Evolutionary conservation across 2,113 vertebrate species (phyloP).

Genomic region (Poecilia latipinna): DNA sequence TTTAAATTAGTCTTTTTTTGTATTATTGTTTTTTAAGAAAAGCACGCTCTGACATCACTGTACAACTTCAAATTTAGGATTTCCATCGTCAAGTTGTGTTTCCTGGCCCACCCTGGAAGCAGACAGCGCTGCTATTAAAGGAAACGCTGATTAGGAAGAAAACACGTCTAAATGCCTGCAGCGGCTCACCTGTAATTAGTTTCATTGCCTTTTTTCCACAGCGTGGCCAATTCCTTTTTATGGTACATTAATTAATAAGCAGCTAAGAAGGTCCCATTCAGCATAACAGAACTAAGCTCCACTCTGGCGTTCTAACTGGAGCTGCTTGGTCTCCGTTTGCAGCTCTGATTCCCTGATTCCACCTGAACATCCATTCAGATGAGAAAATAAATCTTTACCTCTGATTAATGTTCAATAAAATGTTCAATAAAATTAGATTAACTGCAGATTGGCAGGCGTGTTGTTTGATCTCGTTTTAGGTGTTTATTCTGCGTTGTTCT

Average conservation of each 20-base stretch:
- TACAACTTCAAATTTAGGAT: not conserved
- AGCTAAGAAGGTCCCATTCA: conserved; percentile 1
- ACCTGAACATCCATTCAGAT: not conserved
- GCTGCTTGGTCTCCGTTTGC: not conserved
- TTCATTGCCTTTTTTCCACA: conserved; percentile 39
- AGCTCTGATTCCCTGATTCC: not conserved
- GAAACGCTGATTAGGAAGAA: conserved; percentile 43
- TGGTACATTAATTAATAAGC: conserved; percentile 42
- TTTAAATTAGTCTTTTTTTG: too few relatives aligned
- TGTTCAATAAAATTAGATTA: not conserved
- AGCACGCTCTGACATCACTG: not conserved
- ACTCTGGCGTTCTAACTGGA: conserved; percentile 25
- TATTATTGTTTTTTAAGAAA: not conserved
- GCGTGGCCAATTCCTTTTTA: conserved; percentile 33
- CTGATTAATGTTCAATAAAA: too few relatives aligned
- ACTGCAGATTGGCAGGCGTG: not conserved
- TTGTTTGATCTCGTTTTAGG: not conserved
- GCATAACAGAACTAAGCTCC: conserved; percentile 14
- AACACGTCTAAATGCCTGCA: conserved; percentile 21
- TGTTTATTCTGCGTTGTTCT: too few relatives aligned
- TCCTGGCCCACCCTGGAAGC: not conserved
- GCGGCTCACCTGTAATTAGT: conserved; percentile 49
- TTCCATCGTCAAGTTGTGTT: conserved; percentile 1
- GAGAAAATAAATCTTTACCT: not conserved
- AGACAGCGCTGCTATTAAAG: conserved; percentile 25